These are phyloP conservation scores for Grammomys surdaster DNA, from an alignment of 2,113 vertebrate species.

Conservation along the genomic window DNA sequence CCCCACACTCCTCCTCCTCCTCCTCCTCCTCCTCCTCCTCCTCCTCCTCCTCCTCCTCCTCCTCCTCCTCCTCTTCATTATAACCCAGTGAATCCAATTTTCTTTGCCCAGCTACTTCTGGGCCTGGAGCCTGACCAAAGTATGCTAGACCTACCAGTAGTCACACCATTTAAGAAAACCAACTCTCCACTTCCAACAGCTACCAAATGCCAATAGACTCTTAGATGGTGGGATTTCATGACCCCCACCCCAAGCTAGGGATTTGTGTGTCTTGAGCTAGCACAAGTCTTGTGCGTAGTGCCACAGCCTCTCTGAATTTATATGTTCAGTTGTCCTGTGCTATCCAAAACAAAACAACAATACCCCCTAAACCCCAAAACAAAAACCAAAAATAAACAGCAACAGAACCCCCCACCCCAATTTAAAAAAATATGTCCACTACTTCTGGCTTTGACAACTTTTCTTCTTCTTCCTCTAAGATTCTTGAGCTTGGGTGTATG, in stretches of 20 bases:
- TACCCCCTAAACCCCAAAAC: not conserved
- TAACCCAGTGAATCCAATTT: not conserved
- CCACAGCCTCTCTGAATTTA: not conserved
- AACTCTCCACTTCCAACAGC: not conserved
- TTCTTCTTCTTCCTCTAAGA: not conserved
- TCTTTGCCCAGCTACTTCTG: not conserved
- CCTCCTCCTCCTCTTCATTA: not conserved
- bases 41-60: fast-evolving
- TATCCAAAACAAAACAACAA: not conserved
- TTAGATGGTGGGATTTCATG: not conserved
- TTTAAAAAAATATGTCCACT: not conserved
- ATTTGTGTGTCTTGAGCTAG: not conserved
- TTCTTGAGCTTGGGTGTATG: not conserved
- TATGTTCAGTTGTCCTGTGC: not conserved
- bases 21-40: not conserved
- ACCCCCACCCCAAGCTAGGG: not conserved
- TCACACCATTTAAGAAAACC: not conserved
- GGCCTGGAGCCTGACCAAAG: not conserved
- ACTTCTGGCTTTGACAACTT: not conserved
- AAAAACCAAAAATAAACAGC: too few species aligned
- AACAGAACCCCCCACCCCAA: too few species aligned
- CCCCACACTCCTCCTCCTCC: not conserved
- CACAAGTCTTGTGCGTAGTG: not conserved
- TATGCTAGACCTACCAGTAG: too few species aligned
- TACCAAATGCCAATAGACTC: not conserved